Base-by-base conservation (phyloP, 2,797 vertebrate genomes). In the Microchirus variegatus region DNA sequence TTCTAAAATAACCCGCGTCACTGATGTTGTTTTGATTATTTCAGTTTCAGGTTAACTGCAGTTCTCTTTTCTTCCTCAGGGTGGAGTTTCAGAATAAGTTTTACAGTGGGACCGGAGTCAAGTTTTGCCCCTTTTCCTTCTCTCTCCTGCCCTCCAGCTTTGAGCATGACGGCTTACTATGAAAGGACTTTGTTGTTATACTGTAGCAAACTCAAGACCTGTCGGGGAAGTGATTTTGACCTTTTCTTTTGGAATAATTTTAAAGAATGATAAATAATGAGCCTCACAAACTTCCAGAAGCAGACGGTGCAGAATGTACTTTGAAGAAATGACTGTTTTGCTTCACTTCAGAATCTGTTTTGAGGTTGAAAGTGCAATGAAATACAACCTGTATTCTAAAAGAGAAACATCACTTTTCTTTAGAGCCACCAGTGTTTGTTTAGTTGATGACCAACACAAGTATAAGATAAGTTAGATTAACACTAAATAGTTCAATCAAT, bases 71-170 rank as follows among this genome's bases (percentile, higher is more conserved):
- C 13, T 76, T 41, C 17, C 26, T 74, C 88, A 99, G 97, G 97
- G 97, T 99, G 89, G 97, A 99, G 89, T 99, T 99, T 91, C 97
- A 99, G 87, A 97, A 94, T 90, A 99, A 99, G 76, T 99, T 99
- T 92, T 99, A 99, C 80, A 87, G 90, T 10, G 97, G 97, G 22
- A 86, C 91, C 58, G 97, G 97, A 71, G 88, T 95, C 88, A 99
- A 97, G 91, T 98, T 98, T 85, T 90, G 87, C 11, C 97, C 97
- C 26, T 98, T 99, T 82, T 94, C 94, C 42, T 98, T 99, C 83
- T 92, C 93, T 78, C 93, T 90, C 17, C 63, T 94, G 55, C 90
- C 91, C 59, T 91, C 88, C 69, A 91, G 86, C 73, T 93, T 93
- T 59, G 90, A 94, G 44, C 84, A 82, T 1, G 90, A 93, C 1